Base-by-base conservation (phyloP, 2,797 vertebrate species). In the Manis javanica region DNA sequence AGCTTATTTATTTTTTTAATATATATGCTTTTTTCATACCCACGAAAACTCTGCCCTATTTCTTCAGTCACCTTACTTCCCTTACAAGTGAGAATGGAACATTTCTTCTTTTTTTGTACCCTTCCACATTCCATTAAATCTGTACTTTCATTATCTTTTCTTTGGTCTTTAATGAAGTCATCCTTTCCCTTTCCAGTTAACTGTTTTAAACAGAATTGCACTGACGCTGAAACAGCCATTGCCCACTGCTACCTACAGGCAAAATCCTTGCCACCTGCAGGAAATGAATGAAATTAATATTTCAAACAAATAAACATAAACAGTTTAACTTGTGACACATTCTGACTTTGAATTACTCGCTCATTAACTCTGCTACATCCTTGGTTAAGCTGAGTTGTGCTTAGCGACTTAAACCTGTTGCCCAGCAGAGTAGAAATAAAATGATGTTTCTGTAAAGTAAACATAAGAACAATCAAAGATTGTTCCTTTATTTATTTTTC, bases 231-330 rank as follows among this genome's bases (percentile, higher is more conserved):
- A 95, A 93, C 23, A 96, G 11, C 95, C 42, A 29, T 16, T 66
- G 42, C 19, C 75, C 84, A 13, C 21, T 92, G 3, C 95, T 96
- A 85, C 24, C 53, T 94, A 92, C 57, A 95, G 74, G 57, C 19
- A 97, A 96, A 87, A 83, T 96, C 42, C 49, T 95, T 97, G 88
- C 55, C 75, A 57, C 79, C 82, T 37, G 26, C 61, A 53, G 97
- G 64, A 93, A 89, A 91, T 57, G 64, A 97, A 87, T n/a, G 23
- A 86, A 86, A 59, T 90, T 8, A 61, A 55, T 19, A 26, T 96
- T 87, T 90, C 74, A 96, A 97, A 93, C 3, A 91, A 97, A 96
- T 94, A 64, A 53, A 92, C 31, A 81, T 87, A 34, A 18, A 90
- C 21, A 85, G 26, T 92, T 42, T 81, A 91, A 64, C 6, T 72